A percentile compares a stretch with the other conserved stretches of the same genome.
These are phyloP conservation scores for Nycteola revayana DNA, from an alignment of 2,888 invertebrate species.

Conservation along the genomic window DNA sequence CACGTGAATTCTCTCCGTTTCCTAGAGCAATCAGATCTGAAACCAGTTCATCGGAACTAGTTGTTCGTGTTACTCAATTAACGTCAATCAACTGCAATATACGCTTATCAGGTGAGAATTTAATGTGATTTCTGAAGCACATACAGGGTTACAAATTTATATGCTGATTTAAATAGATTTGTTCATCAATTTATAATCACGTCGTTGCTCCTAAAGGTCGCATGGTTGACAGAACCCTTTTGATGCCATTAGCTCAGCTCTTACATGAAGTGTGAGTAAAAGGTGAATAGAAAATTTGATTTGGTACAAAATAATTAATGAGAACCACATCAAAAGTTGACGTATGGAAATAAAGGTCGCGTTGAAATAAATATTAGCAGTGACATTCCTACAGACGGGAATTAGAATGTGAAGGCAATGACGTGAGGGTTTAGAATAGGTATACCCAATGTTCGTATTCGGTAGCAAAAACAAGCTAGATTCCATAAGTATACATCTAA, in stretches of 20 bases:
- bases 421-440: no score
- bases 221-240: no score
- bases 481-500: no score
- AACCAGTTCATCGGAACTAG: slow-evolving; percentile 26
- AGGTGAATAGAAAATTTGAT: neutral
- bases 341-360: neutral
- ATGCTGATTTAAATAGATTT: slow-evolving; percentile 26
- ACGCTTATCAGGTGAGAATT: slow-evolving; percentile 29
- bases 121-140: slow-evolving; percentile 20
- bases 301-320: slow-evolving; percentile 22
- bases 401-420: no score
- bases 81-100: slow-evolving; percentile 22
- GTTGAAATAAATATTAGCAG: no score
- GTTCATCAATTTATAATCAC: slow-evolving; percentile 36
- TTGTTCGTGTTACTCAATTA: slow-evolving; percentile 30
- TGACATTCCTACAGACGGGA: no score
- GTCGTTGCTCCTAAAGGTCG: neutral
- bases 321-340: slow-evolving; percentile 18
- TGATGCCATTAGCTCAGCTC: no score
- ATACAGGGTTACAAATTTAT: slow-evolving; percentile 16
- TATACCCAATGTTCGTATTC: no score
- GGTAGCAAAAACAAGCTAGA: no score
- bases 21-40: slow-evolving; percentile 20
- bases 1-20: slow-evolving; percentile 11
- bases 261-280: no score